phyloP scores from a whole-genome alignment of 2,888 invertebrate genomes.

The Lobophora halterata region DNA sequence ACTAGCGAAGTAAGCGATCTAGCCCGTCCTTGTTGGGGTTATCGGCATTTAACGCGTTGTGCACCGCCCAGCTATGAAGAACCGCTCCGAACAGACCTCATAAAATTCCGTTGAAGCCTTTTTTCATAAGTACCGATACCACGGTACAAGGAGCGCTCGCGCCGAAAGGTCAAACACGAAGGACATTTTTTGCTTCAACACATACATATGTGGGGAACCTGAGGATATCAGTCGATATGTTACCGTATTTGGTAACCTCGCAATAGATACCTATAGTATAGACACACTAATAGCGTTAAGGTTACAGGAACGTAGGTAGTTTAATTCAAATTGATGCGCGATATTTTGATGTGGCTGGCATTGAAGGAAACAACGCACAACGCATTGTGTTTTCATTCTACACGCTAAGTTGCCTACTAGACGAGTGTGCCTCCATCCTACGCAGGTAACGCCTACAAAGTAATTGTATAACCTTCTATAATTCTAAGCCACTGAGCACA shows the following conservation, averaged over 20 bases:
- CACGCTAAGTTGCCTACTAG: conserved; percentile 2
- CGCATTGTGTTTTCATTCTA: conserved; percentile 41
- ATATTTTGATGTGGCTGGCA: conserved; percentile 16
- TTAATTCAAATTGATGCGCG: neutral
- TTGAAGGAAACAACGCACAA: conserved; percentile 42
- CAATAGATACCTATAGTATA: conserved; percentile 17
- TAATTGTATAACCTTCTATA: conserved; percentile 59
- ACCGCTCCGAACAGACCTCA: conserved; percentile 65
- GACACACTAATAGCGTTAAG: conserved; percentile 12
- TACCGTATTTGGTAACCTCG: conserved; percentile 31
- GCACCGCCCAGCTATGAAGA: conserved; percentile 72
- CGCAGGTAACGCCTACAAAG: conserved; percentile 50
- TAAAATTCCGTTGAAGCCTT: conserved; percentile 77
- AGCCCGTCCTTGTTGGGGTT: conserved; percentile 76
- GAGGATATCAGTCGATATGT: conserved; percentile 30
- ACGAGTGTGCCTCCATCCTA: conserved; percentile 39
- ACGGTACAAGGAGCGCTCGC: conserved; percentile 52
- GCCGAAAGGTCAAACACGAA: conserved; percentile 70
- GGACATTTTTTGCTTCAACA: conserved; percentile 67
- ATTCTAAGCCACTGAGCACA: conserved; percentile 45
- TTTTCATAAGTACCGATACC: conserved; percentile 73
- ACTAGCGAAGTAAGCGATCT: conserved; percentile 53
- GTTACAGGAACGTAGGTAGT: conserved; percentile 6
- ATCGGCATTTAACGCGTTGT: conserved; percentile 77
- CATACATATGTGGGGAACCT: conserved; percentile 49